Evolutionary conservation across 1,140 invertebrate genomes (phyloP), one percentile per base, ranked within the genome.

Genomic region (Helicoverpa zea): DNA sequence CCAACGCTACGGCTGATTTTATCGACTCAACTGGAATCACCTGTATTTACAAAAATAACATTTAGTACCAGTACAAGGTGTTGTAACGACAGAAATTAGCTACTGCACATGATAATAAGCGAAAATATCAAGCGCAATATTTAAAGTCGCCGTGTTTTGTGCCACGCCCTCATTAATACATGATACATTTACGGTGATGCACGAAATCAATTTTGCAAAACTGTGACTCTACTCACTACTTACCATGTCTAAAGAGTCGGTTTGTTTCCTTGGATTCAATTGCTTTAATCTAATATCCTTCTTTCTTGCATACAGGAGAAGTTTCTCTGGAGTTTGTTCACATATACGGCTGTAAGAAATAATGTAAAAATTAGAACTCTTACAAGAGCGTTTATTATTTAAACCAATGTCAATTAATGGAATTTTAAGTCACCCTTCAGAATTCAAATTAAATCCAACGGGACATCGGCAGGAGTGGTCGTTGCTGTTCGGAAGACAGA

Each of bases 401-500:
- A 1, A 10, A 13, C 10, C 10, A n/a, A 35, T 4, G 43, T 9
- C 49, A 13, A 2, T 11, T 2, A 66, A 49, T n/a, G 16, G 64
- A 49, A 13, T 29, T 68, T 87, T 91, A 2, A 30, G 23, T 54
- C 91, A 96, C 96, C 96, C 96, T 88, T 98, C 97, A 13, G 95
- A 86, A 84, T 96, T 97, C 1, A 99, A 94, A 83, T 97, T 97
- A 54, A 97, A 96, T 0, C 98, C 98, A 82, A 98, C 97, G 9
- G 98, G 98, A 94, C 98, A 99, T 0, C 97, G 97, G 89, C 98
- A 99, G 49, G 96, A 96, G 79, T 96, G 96, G 0, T 96, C 96
- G 68, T 94, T 95, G 61, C 94, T 96, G 81, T 98, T 98, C 0
- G 98, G 97, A 52, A 99, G 95, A 94, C 98, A 99, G 87, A 99